Percentiles rank a stretch among this genome's conserved stretches.
Conservation (phyloP, 2,888 invertebrate species). For the Scrobipalpa atriplicella region DNA sequence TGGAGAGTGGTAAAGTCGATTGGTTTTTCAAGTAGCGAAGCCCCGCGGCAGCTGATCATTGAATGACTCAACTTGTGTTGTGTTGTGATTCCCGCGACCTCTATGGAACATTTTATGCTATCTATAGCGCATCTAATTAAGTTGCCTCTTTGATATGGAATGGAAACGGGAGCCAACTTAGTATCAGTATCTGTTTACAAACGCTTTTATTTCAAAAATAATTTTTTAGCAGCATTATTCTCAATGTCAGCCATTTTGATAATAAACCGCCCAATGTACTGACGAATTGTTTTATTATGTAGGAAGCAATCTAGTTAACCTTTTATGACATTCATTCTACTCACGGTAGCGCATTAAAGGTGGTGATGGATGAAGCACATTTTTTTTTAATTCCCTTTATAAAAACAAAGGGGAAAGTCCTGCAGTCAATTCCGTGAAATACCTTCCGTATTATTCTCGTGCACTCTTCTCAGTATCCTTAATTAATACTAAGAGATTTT, state of each 20-base stretch:
- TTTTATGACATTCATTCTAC: conserved; percentile 18
- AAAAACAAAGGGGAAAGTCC: conserved; percentile 13
- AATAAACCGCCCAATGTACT: neutral
- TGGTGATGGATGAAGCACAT: conserved; percentile 8
- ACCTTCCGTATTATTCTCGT: conserved; percentile 37
- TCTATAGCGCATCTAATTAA: conserved; percentile 24
- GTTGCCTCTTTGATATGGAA: conserved; percentile 7
- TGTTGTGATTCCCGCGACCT: conserved; percentile 26
- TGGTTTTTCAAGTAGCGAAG: conserved; percentile 24
- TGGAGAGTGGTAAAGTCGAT: conserved; percentile 22
- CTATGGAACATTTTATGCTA: conserved; percentile 3
- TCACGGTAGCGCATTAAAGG: conserved; percentile 10
- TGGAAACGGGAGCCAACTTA: neutral
- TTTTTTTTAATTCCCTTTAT: conserved; percentile 13
- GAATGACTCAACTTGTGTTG: conserved; percentile 28
- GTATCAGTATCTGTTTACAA: neutral
- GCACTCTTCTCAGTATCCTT: conserved; percentile 45
- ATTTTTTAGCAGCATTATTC: neutral
- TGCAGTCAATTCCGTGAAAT: conserved; percentile 27
- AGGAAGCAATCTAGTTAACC: conserved; percentile 1
- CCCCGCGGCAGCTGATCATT: neutral
- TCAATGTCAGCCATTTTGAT: neutral
- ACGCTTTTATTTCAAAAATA: neutral
- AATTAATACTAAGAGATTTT: conserved; percentile 53
- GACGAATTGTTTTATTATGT: neutral